Evolutionary conservation across 2,113 vertebrate genomes (phyloP), one percentile per base, ranked within the genome.

Genomic region (Rhagologus leucostigma): DNA sequence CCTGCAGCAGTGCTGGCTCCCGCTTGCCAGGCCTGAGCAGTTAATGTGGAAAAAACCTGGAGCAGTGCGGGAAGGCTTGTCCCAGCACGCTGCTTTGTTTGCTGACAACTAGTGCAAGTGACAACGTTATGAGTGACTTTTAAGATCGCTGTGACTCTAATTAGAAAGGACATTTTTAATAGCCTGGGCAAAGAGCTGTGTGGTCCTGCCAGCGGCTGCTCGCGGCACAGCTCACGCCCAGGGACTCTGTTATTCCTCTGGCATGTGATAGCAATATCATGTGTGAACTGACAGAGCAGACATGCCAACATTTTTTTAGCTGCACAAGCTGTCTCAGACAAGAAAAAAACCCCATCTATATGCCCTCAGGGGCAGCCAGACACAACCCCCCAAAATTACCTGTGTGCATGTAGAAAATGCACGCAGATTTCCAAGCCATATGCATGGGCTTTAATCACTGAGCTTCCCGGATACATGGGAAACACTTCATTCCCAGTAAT

Each of bases 231-330:
- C 91, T 87, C 91, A 68, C 41, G 2, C 93, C 95, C 91, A 74
- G 89, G 27, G 84, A 87, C 1, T 33, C 70, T 93, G 73, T 57
- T 84, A 27, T 89, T 95, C 55, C 69, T 44, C 89, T 91, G 91
- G 74, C 18, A 7, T 68, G 89, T 46, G 87, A 92, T 53, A 62
- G 77, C 80, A 91, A 29, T 81, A 89, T 89, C 81, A 24, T 65
- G 69, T 85, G 93, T 73, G 89, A 96, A 71, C 62, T 82, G 93
- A 89, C 77, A 84, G 13, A 87, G 59, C 89, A 84, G 87, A 82
- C 76, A 84, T 5, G 1, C 77, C 87, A 85, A 56, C 42, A 33
- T 60, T 73, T 77, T 92, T 71, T 83, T 29, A 88, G 69, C 94
- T 87, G 52, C 89, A 67, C 29, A 27, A 79, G 74, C 53, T 76